Base-by-base conservation (phyloP, 2,797 vertebrate genomes). In the Pyrocephalus nanus region DNA sequence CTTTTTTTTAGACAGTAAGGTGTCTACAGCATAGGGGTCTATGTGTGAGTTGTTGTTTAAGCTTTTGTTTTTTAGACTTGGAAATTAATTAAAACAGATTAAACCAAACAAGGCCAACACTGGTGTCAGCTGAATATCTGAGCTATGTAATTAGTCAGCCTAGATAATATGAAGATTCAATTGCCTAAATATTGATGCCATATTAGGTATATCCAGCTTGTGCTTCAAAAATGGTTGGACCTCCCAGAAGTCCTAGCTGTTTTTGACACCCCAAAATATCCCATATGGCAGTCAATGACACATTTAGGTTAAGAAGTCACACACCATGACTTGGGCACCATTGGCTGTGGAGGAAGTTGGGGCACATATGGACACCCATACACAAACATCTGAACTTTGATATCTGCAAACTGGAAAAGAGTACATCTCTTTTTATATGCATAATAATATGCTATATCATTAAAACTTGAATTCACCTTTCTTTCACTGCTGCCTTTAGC, bases 301-400 rank as follows among this genome's bases (percentile, higher is more conserved):
- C 12, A 21, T 48, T 65, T 62, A 67, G 9, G 6, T 21, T 53
- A 53, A 60, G 34, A 73, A 74, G 26, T 54, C 40, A 36, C 1
- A 2, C 12, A 4, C 10, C 26, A 15, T 1, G n/a, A 9, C 27
- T 23, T 42, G 65, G 36, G 32, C 40, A 70, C 11, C 11, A 11
- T 1, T 50, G 69, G 4, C 17, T 86, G 8, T 36, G n/a, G 51
- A 73, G 27, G n/a, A 69, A 72, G 9, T 10, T 74, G 30, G 51
- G 27, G 29, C 48, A 50, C 4, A 0, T 8, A 5, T 2, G 42
- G 22, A 58, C 42, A 61, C 13, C 34, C 8, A 15, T 1, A 23
- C 6, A 16, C 38, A 70, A 58, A 58, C 12, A 22, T 15, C 20
- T 71, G 29, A 76, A 81, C 21, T 79, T 66, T 1, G 0, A 8